phyloP scores from a whole-genome alignment of 2,888 invertebrate species.

The Spatulosminthurus flaviceps region DNA sequence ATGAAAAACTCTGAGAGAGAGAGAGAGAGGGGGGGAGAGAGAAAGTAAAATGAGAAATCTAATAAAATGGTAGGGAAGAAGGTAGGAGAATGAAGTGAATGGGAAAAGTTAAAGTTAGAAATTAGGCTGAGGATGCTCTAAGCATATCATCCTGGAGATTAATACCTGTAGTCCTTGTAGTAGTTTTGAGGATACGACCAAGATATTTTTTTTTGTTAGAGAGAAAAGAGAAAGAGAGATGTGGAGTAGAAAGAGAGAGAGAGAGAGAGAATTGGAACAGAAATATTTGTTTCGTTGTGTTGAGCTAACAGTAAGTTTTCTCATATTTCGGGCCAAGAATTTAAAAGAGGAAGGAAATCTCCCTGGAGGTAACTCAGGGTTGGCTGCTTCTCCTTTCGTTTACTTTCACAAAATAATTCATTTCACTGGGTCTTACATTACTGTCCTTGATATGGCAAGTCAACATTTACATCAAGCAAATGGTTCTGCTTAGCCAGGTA shows the following conservation, averaged over 20 bases:
- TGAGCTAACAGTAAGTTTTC: slow-evolving; percentile 21
- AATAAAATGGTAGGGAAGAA: not conserved
- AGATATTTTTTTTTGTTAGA: not conserved
- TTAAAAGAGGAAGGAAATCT: slow-evolving; percentile 24
- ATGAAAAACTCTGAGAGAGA: too few species aligned
- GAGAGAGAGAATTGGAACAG: not conserved
- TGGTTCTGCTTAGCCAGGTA: slow-evolving; percentile 32
- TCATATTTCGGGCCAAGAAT: slow-evolving; percentile 6
- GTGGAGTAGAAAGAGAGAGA: not conserved
- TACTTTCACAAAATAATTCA: slow-evolving; percentile 11
- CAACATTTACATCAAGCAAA: slow-evolving; percentile 16
- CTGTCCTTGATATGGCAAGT: slow-evolving; percentile 12
- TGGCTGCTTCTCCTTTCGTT: slow-evolving; percentile 19
- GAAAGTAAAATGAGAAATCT: not conserved
- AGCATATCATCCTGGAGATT: too few species aligned
- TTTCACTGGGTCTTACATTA: slow-evolving; percentile 1
- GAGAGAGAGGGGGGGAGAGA: too few species aligned
- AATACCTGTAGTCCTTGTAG: not conserved
- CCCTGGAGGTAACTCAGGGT: slow-evolving; percentile 29
- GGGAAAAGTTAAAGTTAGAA: not conserved
- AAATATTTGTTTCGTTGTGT: slow-evolving; percentile 19
- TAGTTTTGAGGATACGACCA: not conserved
- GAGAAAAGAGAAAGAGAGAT: not conserved
- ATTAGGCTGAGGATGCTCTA: slow-evolving; percentile 2
- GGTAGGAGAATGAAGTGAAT: not conserved